Evolutionary conservation across 2,888 invertebrate species (phyloP).

Genomic region (Busseola fusca): DNA sequence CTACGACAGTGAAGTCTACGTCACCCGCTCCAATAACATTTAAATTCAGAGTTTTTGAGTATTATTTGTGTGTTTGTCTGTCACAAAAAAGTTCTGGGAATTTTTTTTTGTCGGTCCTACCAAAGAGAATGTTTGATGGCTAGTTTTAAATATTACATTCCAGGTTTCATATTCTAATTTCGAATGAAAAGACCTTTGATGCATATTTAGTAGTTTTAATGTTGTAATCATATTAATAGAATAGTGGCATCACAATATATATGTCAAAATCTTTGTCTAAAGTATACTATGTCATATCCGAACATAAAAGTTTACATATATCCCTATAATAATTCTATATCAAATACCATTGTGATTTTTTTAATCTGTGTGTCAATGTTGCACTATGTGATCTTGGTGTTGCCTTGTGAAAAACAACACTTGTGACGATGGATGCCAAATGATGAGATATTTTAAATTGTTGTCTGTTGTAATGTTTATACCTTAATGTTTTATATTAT

Average conservation of each 20-base stretch:
- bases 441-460: constrained; percentile 71
- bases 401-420: constrained; percentile 72
- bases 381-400: constrained; percentile 73
- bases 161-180: constrained; percentile 63
- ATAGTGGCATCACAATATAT: constrained; percentile 59
- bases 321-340: constrained; percentile 43
- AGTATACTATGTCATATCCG: constrained; percentile 46
- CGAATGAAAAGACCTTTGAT: constrained; percentile 51
- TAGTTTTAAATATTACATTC: constrained; percentile 65
- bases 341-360: constrained; percentile 63
- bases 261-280: constrained; percentile 52
- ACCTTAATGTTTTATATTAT: constrained; percentile 59
- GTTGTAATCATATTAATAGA: constrained; percentile 50
- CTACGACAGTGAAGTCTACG: constrained; percentile 56
- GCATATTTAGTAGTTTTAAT: constrained; percentile 49
- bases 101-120: constrained; percentile 59
- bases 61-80: constrained; percentile 58
- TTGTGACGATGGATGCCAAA: constrained; percentile 81
- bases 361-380: constrained; percentile 51
- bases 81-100: constrained; percentile 60
- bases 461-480: constrained; percentile 73
- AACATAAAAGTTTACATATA: constrained; percentile 33
- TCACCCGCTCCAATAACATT: constrained; percentile 50
- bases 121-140: constrained; percentile 61
- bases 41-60: constrained; percentile 46